Conservation (phyloP, 1,140 invertebrate genomes). For the Thalassaphorura encarpata region DNA sequence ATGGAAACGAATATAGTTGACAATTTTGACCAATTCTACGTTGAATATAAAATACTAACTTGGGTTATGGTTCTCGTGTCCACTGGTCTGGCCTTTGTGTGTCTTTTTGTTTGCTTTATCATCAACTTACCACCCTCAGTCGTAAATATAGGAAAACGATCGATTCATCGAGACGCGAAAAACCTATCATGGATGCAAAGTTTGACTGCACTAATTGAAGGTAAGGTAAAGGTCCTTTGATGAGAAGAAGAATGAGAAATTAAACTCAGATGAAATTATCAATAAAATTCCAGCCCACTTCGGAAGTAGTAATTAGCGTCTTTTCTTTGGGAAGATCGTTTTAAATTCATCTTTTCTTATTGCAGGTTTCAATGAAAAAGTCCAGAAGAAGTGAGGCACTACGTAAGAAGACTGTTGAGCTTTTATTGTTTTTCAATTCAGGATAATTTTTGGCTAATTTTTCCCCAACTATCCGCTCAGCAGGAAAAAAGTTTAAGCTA, state of each 20-base stretch:
- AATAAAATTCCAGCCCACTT: neutral
- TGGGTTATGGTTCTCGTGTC: neutral
- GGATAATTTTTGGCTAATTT: no score
- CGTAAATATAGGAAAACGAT: neutral
- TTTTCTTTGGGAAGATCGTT: no score
- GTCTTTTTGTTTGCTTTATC: neutral
- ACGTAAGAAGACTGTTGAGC: no score
- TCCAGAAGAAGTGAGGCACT: no score
- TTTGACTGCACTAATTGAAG: neutral
- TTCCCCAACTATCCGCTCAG: no score
- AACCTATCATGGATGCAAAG: neutral
- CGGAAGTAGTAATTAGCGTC: neutral
- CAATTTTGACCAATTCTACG: neutral
- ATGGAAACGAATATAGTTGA: no score
- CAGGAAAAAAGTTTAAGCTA: no score
- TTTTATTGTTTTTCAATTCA: no score
- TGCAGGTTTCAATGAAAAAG: no score
- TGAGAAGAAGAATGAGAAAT: neutral
- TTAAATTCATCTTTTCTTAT: no score
- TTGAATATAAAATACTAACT: constrained; percentile 2
- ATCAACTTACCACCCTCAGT: neutral
- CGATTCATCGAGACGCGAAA: neutral
- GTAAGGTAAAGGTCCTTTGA: neutral
- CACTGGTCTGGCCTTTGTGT: neutral
- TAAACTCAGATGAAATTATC: neutral